Conservation (phyloP, 2,888 invertebrate species). For the Uropetala carovei region DNA sequence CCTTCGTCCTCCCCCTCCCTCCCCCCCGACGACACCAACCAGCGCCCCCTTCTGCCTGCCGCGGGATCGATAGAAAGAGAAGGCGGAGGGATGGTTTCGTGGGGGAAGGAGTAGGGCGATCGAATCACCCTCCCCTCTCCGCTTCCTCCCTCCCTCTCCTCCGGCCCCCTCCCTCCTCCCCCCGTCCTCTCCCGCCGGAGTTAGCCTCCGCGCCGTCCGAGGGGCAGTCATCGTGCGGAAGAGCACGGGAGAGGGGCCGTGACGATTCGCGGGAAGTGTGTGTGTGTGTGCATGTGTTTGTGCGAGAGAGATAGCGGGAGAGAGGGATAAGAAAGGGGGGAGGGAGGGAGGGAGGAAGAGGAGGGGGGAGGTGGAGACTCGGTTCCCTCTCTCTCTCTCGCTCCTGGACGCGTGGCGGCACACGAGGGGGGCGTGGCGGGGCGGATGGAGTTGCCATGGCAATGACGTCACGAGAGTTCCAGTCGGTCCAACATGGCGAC, state of each 20-base stretch:
- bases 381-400: too few species aligned
- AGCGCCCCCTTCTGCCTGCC: not conserved
- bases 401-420: not conserved
- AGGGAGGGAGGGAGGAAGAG: not conserved
- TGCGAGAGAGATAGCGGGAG: not conserved
- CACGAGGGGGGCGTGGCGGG: not conserved
- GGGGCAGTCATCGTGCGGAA: not conserved
- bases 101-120: not conserved
- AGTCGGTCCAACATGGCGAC: constrained; percentile 49
- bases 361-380: not conserved
- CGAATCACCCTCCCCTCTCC: not conserved
- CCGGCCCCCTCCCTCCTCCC: not conserved
- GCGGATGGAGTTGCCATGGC: constrained; percentile 53
- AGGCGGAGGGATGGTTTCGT: not conserved
- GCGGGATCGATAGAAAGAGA: not conserved
- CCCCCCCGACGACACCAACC: not conserved
- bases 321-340: not conserved
- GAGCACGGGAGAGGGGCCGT: not conserved
- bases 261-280: not conserved
- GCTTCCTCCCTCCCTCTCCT: not conserved
- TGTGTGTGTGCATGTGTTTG: not conserved
- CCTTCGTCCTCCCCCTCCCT: not conserved
- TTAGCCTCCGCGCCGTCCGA: not conserved
- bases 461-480: constrained; percentile 48
- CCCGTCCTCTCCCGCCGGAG: not conserved